phyloP scores from a whole-genome alignment of 2,888 invertebrate genomes.

The Drosophila cognata region DNA sequence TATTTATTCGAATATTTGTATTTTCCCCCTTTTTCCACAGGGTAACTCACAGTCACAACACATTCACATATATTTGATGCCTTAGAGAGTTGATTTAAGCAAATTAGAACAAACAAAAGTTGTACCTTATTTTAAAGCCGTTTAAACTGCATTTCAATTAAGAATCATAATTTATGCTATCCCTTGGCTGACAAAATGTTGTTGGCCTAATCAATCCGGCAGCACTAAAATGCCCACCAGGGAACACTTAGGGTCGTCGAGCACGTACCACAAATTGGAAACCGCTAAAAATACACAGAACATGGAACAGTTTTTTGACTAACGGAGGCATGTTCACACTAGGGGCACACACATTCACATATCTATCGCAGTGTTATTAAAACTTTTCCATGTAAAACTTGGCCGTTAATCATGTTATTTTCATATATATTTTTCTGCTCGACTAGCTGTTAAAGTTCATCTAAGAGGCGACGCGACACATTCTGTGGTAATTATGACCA shows the following conservation, averaged over 20 bases:
- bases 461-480: slow-evolving; percentile 26
- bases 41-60: not conserved
- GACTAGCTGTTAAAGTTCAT: slow-evolving; percentile 29
- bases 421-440: slow-evolving; percentile 14
- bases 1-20: not conserved
- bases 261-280: slow-evolving; percentile 53
- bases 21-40: not conserved
- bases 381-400: slow-evolving; percentile 45
- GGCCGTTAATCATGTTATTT: slow-evolving; percentile 23
- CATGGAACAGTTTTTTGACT: slow-evolving; percentile 9
- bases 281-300: slow-evolving; percentile 52
- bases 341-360: not conserved
- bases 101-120: not conserved
- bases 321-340: slow-evolving; percentile 2
- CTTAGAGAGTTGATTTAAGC: not conserved
- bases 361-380: slow-evolving; percentile 30
- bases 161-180: slow-evolving; percentile 39
- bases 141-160: slow-evolving; percentile 28
- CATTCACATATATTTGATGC: not conserved
- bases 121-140: not conserved
- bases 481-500: slow-evolving; percentile 45
- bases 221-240: slow-evolving; percentile 55
- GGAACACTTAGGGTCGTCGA: slow-evolving; percentile 52
- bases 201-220: slow-evolving; percentile 44
- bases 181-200: slow-evolving; percentile 24